These are phyloP conservation scores for Drosophila chauvacae DNA, from an alignment of 1,140 invertebrate genomes.

Conservation along the genomic window DNA sequence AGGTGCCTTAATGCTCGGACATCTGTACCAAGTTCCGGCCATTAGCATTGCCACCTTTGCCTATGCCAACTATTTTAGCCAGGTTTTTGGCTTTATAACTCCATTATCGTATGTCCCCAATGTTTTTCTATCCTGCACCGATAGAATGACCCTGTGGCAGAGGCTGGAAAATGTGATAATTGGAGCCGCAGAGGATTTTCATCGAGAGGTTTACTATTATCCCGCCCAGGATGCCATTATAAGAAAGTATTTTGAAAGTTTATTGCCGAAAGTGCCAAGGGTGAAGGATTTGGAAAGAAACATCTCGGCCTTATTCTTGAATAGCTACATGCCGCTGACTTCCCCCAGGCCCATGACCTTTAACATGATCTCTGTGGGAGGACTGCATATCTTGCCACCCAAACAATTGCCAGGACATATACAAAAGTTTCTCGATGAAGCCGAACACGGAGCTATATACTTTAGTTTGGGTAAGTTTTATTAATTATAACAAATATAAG, in stretches of 20 bases:
- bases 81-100: slow-evolving; percentile 65
- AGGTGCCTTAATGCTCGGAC: slow-evolving; percentile 76
- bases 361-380: slow-evolving; percentile 85
- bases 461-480: slow-evolving; percentile 85
- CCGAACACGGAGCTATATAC: slow-evolving; percentile 86
- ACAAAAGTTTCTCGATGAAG: slow-evolving; percentile 66
- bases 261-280: slow-evolving; percentile 59
- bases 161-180: slow-evolving; percentile 66
- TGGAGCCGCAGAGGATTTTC: slow-evolving; percentile 43
- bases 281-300: slow-evolving; percentile 85
- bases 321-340: slow-evolving; percentile 85
- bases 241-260: slow-evolving; percentile 60
- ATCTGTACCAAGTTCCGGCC: slow-evolving; percentile 80
- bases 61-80: slow-evolving; percentile 73
- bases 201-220: slow-evolving; percentile 54
- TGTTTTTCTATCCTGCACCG: slow-evolving; percentile 56
- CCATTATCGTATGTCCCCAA: slow-evolving; percentile 80
- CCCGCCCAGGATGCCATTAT: slow-evolving; percentile 69
- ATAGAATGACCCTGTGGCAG: slow-evolving; percentile 81
- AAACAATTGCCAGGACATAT: slow-evolving; percentile 78
- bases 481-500: background rate
- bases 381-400: slow-evolving; percentile 84
- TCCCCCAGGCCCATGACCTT: slow-evolving; percentile 84
- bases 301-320: slow-evolving; percentile 85
- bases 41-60: slow-evolving; percentile 77